Percentiles rank a stretch among this genome's conserved stretches.
phyloP scores from a whole-genome alignment of 2,888 invertebrate species.

The Tryphoninae sp. region DNA sequence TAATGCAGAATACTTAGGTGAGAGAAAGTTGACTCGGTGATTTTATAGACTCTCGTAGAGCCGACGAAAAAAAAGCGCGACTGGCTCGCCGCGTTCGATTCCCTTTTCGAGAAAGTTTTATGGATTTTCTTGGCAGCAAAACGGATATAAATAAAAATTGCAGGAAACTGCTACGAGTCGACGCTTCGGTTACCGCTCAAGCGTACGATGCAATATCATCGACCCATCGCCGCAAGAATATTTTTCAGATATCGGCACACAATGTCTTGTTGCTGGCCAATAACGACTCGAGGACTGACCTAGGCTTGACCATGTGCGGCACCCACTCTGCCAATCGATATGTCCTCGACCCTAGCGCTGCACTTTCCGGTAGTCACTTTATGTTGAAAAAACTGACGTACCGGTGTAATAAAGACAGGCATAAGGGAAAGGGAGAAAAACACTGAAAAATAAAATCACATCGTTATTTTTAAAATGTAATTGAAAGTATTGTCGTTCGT shows the following conservation, averaged over 20 bases:
- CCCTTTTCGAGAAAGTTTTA: neutral
- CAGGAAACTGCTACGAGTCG: constrained; percentile 33
- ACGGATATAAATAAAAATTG: constrained; percentile 19
- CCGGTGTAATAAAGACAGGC: too few relatives aligned
- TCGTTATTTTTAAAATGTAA: too few relatives aligned
- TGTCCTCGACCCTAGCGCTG: constrained; percentile 54
- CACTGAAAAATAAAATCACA: too few relatives aligned
- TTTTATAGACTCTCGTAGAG: constrained; percentile 25
- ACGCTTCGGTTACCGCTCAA: constrained; percentile 6
- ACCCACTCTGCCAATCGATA: constrained; percentile 55
- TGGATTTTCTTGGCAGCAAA: constrained; percentile 27
- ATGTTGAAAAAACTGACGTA: neutral
- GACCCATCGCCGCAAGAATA: constrained; percentile 21
- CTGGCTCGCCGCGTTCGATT: constrained; percentile 17
- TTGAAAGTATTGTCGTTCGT: too few relatives aligned
- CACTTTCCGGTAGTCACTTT: neutral
- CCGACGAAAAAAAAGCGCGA: constrained; percentile 11
- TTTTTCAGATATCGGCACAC: constrained; percentile 31
- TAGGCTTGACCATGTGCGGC: constrained; percentile 42
- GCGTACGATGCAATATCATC: constrained; percentile 21
- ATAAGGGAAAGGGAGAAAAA: too few relatives aligned
- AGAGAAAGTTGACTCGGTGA: constrained; percentile 17
- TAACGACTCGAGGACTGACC: constrained; percentile 59
- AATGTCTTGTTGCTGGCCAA: constrained; percentile 30
- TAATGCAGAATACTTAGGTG: neutral